These are phyloP conservation scores for Aporophyla lueneburgensis DNA, from an alignment of 2,888 invertebrate genomes.

Conservation along the genomic window DNA sequence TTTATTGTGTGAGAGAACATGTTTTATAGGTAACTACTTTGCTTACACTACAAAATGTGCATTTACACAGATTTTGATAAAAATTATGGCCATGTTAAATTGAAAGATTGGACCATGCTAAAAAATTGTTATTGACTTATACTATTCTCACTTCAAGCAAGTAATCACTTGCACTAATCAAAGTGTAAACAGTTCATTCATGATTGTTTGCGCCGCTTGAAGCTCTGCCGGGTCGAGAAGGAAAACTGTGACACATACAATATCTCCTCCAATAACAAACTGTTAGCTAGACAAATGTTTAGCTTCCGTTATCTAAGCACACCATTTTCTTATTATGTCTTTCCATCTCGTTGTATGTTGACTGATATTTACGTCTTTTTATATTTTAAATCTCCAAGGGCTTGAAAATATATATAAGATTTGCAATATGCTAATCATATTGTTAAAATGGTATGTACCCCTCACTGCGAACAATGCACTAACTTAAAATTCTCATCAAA, in stretches of 20 bases:
- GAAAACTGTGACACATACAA: slow-evolving; percentile 52
- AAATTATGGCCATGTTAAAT: not conserved
- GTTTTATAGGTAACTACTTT: not conserved
- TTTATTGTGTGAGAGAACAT: slow-evolving; percentile 27
- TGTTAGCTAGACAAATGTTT: slow-evolving; percentile 58
- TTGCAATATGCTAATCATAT: slow-evolving; percentile 52
- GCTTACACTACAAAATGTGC: not conserved
- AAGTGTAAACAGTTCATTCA: slow-evolving; percentile 23
- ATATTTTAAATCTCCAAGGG: slow-evolving; percentile 9
- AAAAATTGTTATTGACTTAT: not conserved
- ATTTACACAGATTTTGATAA: not conserved
- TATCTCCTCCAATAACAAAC: slow-evolving; percentile 54
- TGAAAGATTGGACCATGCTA: not conserved
- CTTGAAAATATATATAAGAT: slow-evolving; percentile 12
- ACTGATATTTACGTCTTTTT: slow-evolving; percentile 16
- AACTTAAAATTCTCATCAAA: slow-evolving; percentile 45
- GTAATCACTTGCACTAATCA: slow-evolving; percentile 38
- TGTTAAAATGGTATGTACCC: slow-evolving; percentile 35
- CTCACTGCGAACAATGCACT: slow-evolving; percentile 42
- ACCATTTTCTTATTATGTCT: slow-evolving; percentile 36
- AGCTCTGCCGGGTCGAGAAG: slow-evolving; percentile 26
- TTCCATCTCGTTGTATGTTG: slow-evolving; percentile 22
- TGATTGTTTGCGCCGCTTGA: slow-evolving; percentile 34
- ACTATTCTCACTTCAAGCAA: slow-evolving; percentile 19
- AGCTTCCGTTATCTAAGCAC: slow-evolving; percentile 51